Evolutionary conservation across 2,113 vertebrate genomes (phyloP).

Genomic region (Thalassoma bifasciatum): DNA sequence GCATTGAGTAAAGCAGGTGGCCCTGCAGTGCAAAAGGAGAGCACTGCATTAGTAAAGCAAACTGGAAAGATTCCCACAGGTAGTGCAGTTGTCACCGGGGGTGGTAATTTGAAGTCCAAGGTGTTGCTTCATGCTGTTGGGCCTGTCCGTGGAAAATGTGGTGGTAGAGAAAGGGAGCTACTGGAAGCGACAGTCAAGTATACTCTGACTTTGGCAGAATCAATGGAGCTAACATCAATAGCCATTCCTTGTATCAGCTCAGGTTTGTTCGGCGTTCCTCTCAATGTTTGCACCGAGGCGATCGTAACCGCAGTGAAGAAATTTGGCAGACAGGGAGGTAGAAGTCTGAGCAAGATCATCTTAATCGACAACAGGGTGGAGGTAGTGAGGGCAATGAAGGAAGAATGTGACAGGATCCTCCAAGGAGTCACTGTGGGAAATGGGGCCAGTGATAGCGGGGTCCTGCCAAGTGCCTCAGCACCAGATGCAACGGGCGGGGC

Average conservation of each 20-base stretch:
- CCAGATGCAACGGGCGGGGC: neutral
- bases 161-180: slow-evolving; percentile 30
- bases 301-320: slow-evolving; percentile 63
- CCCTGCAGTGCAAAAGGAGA: slow-evolving; percentile 64
- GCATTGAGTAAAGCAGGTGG: slow-evolving; percentile 71
- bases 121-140: slow-evolving; percentile 75
- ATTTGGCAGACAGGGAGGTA: slow-evolving; percentile 49
- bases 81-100: slow-evolving; percentile 44
- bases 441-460: neutral
- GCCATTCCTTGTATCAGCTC: slow-evolving; percentile 79
- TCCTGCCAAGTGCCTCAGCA: neutral
- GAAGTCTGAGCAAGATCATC: slow-evolving; percentile 38
- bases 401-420: slow-evolving; percentile 59
- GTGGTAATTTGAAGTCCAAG: slow-evolving; percentile 70
- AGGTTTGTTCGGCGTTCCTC: slow-evolving; percentile 61
- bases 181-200: slow-evolving; percentile 44
- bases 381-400: slow-evolving; percentile 58
- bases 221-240: slow-evolving; percentile 33
- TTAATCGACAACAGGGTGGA: slow-evolving; percentile 65
- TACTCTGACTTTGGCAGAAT: slow-evolving; percentile 61
- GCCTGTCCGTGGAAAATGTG: slow-evolving; percentile 40
- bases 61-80: slow-evolving; percentile 52
- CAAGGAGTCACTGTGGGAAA: accelerated
- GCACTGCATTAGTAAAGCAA: slow-evolving; percentile 25
- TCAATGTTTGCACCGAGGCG: slow-evolving; percentile 66